phyloP scores from a whole-genome alignment of 1,140 invertebrate genomes.

The Brachionus manjavacas region DNA sequence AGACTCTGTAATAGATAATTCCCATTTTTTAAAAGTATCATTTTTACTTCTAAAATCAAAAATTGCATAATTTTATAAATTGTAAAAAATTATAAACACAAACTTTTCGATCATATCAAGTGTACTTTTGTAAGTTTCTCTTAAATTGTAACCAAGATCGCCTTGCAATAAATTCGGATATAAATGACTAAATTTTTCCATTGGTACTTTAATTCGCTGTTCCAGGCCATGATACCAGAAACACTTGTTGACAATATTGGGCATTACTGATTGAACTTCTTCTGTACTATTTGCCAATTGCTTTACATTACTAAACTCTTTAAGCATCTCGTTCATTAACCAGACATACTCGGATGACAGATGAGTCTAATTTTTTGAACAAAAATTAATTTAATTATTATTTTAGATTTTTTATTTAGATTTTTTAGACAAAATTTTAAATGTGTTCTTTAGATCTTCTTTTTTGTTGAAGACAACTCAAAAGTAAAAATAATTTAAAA shows the following conservation, averaged over 20 bases:
- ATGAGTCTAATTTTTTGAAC: slow-evolving; percentile 45
- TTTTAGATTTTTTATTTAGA: no score
- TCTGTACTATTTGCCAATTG: slow-evolving; percentile 48
- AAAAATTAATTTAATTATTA: not conserved
- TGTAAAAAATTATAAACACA: no score
- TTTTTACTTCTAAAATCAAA: slow-evolving; percentile 47
- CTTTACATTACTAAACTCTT: slow-evolving; percentile 50
- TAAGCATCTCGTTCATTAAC: slow-evolving; percentile 49
- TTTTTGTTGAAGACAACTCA: no score
- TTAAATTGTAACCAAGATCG: slow-evolving; percentile 53
- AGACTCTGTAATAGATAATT: slow-evolving; percentile 50
- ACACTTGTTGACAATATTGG: slow-evolving; percentile 52
- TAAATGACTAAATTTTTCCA: slow-evolving; percentile 53
- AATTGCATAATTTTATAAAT: no score
- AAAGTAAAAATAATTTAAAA: no score
- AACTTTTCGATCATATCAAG: slow-evolving; percentile 50
- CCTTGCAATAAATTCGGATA: slow-evolving; percentile 55
- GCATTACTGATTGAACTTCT: slow-evolving; percentile 52
- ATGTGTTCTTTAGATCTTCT: no score
- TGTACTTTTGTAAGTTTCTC: slow-evolving; percentile 49
- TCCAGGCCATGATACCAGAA: slow-evolving; percentile 53
- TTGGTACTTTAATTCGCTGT: slow-evolving; percentile 51
- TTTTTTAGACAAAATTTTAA: no score
- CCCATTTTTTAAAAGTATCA: slow-evolving; percentile 49
- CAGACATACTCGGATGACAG: slow-evolving; percentile 51